Evolutionary conservation across 2,797 vertebrate species (phyloP), one percentile per base, ranked within the genome.

Genomic region (Poeciliopsis turneri): DNA sequence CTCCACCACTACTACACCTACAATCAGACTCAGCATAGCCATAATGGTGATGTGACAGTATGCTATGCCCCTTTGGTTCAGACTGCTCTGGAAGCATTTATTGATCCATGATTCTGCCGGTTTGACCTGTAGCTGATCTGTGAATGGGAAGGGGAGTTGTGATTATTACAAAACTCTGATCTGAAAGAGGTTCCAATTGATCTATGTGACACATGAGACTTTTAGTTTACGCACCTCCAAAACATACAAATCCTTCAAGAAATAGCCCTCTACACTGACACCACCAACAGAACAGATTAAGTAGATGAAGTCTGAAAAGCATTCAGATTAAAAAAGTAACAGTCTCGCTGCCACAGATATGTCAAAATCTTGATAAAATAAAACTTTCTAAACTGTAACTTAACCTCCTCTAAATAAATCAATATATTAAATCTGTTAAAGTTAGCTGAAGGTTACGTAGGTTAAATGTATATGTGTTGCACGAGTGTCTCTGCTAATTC

Each of bases 381-480:
- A 61, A 69, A 69, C 39, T 2, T n/a, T 43, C 5, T 69, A 12
- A 43, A 43, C 41, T 69, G 68, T 43, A 45, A 69, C 68, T 25
- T 41, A 64, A 33, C 10, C 68, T n/a, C 11, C 41, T 45, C 68
- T 45, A n/a, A 70, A 70, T 70, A 45, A 41, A 45, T 45, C 25
- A 70, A 70, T 70, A 70, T 70, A 70, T 70, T 70, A 70, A 70
- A 70, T 70, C 68, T 70, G 68, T 45, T 70, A n/a, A 69, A 43
- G 41, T 45, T 70, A 45, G 41, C 25, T 45, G 41, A 70, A 16
- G 43, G 39, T 53, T 43, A 68, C n/a, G 13, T 2, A 45, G 68
- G 23, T n/a, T 70, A 68, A 68, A 68, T 10, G 25, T n/a, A 1
- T 25, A n/a, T 43, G 11, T 70, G 18, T 23, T 6, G 64, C 5